These are phyloP conservation scores for Tolmerus cingulatus DNA, from an alignment of 2,888 invertebrate genomes.

Conservation along the genomic window DNA sequence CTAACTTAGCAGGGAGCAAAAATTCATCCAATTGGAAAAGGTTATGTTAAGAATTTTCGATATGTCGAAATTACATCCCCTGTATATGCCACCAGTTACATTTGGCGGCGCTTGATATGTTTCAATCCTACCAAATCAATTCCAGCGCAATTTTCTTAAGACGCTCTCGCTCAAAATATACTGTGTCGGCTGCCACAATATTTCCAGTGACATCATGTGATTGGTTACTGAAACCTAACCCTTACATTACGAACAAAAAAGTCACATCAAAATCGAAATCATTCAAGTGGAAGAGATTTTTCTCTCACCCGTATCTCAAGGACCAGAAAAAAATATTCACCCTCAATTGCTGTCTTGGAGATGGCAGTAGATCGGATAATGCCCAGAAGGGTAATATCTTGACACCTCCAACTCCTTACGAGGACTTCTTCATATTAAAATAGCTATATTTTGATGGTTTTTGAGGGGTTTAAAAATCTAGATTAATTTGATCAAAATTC, in stretches of 20 bases:
- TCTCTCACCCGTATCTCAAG: neutral
- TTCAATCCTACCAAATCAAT: neutral
- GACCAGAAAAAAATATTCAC: neutral
- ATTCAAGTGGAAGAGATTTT: neutral
- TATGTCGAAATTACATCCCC: neutral
- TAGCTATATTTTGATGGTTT: no score
- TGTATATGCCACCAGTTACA: neutral
- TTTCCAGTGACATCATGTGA: constrained; percentile 2
- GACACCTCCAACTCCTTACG: neutral
- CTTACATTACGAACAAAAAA: neutral
- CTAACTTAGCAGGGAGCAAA: neutral
- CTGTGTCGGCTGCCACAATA: neutral
- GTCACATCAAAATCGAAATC: constrained; percentile 3
- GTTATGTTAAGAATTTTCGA: neutral
- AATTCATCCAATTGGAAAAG: neutral
- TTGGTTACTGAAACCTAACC: neutral
- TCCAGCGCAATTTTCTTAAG: neutral
- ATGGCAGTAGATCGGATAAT: neutral
- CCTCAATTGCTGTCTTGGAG: neutral
- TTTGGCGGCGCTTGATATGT: neutral
- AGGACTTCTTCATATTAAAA: no score
- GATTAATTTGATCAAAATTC: no score
- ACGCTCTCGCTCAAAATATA: neutral
- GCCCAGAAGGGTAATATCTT: neutral
- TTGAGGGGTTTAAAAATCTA: no score